Base-by-base conservation (phyloP, 2,888 invertebrate species). In the Molorchus minor region DNA sequence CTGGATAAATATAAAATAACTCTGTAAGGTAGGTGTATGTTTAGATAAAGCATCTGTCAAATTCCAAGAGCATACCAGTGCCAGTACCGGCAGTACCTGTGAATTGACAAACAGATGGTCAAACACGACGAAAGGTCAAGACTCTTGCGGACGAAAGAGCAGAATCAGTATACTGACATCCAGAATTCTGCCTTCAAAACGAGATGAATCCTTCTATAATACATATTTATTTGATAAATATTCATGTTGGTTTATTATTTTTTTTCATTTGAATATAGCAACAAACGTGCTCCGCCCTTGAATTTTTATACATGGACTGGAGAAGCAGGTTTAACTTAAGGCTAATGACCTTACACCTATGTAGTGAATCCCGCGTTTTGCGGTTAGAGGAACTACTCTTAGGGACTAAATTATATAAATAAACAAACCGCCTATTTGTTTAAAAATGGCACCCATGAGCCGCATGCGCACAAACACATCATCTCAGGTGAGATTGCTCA, bases 271-370 rank as follows among this genome's bases (percentile, higher is more conserved):
- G 38, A 49, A 38, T 49, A 38, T 49, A 49, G 49, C 49, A 49
- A 49, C 49, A 49, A 46, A 46, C 30, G n/a, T 55, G 44, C 55
- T 65, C 71, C 74, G 74, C 72, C 74, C 70, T 73, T 74, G 73
- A 56, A 62, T 69, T 68, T 67, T 68, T 68, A 70, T 68, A 67
- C 69, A 62, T 71, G 71, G 72, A 74, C 73, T 72, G 72, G 72
- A 71, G 74, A 69, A 74, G 74, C 75, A 75, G 75, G 75, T 75
- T 75, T 73, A 71, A 69, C 64, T 71, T 64, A 69, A 68, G 75
- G 74, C 73, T 73, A 75, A 75, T 72, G 75, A 75, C 75, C 74
- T 69, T 71, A 66, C 70, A 71, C 71, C 59, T 63, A 54, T 54
- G 58, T 71, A 56, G 56, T 73, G 71, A 75, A 71, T 75, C 72